Percentiles rank a stretch among this genome's conserved stretches.
Evolutionary conservation across 23 tunicate genomes (phyloP).

Genomic region (Styela clava): DNA sequence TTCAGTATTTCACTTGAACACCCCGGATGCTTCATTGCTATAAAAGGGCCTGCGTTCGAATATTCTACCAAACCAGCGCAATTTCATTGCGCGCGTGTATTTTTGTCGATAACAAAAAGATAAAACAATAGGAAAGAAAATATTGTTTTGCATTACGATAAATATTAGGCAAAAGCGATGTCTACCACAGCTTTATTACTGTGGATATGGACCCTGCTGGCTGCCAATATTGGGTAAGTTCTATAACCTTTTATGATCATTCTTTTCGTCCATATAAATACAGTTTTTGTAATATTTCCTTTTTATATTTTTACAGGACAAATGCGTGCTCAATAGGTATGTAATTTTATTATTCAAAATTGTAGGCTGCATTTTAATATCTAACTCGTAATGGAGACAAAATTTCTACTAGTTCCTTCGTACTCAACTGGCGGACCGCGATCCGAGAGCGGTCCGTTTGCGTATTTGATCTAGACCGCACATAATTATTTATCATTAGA

Average conservation of each 20-base stretch:
- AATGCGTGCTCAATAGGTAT: conserved; percentile 57
- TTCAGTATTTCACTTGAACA: neutral
- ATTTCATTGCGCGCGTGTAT: neutral
- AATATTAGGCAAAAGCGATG: conserved; percentile 28
- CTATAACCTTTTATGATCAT: neutral
- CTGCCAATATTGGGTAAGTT: conserved; percentile 79
- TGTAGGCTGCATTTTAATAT: neutral
- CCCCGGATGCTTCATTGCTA: conserved; percentile 14
- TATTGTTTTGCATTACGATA: neutral
- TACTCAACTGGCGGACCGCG: no score
- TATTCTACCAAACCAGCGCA: conserved; percentile 8
- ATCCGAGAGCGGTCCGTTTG: no score
- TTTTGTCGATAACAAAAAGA: neutral
- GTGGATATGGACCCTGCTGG: conserved; percentile 76
- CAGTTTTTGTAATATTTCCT: neutral
- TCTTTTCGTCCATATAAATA: neutral
- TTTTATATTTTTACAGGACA: conserved; percentile 37
- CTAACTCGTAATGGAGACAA: no score
- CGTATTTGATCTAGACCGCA: no score
- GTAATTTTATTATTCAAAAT: neutral
- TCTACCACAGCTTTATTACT: conserved; percentile 73
- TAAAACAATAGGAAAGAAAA: neutral
- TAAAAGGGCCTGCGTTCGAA: neutral
- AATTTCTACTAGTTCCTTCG: no score
- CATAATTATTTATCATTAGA: no score